phyloP scores from a whole-genome alignment of 2,113 vertebrate species.

The Herpailurus yagouaroundi region DNA sequence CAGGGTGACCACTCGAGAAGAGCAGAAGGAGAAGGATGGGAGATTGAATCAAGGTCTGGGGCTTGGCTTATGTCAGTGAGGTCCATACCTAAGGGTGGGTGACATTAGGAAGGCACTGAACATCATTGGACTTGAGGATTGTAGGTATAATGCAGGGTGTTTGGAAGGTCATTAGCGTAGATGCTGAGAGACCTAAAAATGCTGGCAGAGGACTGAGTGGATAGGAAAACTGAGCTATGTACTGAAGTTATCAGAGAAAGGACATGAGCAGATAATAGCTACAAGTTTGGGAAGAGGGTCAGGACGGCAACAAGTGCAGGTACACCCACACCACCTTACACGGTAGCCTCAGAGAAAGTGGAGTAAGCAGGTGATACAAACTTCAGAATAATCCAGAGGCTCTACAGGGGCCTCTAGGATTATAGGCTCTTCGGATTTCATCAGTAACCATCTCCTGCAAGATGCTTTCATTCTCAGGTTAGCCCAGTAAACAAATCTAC shows the following conservation, averaged over 20 bases:
- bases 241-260: neutral
- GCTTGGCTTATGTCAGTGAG: neutral
- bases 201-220: neutral
- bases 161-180: neutral
- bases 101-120: neutral
- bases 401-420: neutral
- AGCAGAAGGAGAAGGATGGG: neutral
- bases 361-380: neutral
- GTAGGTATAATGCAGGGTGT: neutral
- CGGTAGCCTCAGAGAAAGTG: neutral
- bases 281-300: neutral
- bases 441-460: neutral
- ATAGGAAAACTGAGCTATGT: neutral
- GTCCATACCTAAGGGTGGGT: neutral
- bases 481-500: neutral
- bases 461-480: neutral
- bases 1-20: neutral
- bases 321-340: fast-evolving
- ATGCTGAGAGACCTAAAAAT: neutral
- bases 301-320: too few species aligned
- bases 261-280: neutral
- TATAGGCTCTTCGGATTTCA: neutral
- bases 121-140: neutral
- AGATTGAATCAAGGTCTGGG: neutral
- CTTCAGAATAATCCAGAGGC: neutral